Evolutionary conservation across 1,140 invertebrate genomes (phyloP).

Genomic region (Drosophila elegans): DNA sequence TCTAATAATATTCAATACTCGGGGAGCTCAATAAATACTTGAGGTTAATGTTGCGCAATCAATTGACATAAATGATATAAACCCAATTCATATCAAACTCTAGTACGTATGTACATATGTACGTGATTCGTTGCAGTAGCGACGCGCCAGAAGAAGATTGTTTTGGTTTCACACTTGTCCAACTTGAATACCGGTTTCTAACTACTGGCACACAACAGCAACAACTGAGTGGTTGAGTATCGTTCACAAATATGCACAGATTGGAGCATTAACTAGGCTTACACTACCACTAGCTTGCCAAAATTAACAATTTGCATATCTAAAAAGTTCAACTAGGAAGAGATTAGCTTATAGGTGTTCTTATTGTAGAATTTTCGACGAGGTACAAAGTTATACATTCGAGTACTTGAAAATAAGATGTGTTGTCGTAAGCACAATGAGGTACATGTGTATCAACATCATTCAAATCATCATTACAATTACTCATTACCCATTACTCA

Average conservation of each 20-base stretch:
- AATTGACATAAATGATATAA: slow-evolving; percentile 64
- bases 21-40: slow-evolving; percentile 56
- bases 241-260: slow-evolving; percentile 53
- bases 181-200: slow-evolving; percentile 58
- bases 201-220: slow-evolving; percentile 52
- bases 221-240: slow-evolving; percentile 45
- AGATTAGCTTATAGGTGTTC: slow-evolving; percentile 61
- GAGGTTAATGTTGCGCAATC: slow-evolving; percentile 52
- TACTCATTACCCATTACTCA: not conserved
- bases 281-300: slow-evolving; percentile 51
- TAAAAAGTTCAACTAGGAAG: slow-evolving; percentile 74
- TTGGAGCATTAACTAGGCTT: slow-evolving; percentile 39
- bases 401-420: slow-evolving; percentile 61
- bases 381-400: slow-evolving; percentile 78
- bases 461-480: slow-evolving; percentile 59
- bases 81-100: slow-evolving; percentile 48
- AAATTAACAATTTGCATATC: slow-evolving; percentile 68
- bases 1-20: slow-evolving; percentile 46
- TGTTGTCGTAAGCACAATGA: slow-evolving; percentile 79
- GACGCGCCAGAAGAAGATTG: slow-evolving; percentile 58
- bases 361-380: slow-evolving; percentile 71
- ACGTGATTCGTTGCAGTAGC: slow-evolving; percentile 71
- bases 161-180: slow-evolving; percentile 71
- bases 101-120: slow-evolving; percentile 37
- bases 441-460: slow-evolving; percentile 80